A percentile compares a stretch with the other conserved stretches of the same genome.
Conservation (phyloP, 2,113 vertebrate species). For the Notechis scutatus region DNA sequence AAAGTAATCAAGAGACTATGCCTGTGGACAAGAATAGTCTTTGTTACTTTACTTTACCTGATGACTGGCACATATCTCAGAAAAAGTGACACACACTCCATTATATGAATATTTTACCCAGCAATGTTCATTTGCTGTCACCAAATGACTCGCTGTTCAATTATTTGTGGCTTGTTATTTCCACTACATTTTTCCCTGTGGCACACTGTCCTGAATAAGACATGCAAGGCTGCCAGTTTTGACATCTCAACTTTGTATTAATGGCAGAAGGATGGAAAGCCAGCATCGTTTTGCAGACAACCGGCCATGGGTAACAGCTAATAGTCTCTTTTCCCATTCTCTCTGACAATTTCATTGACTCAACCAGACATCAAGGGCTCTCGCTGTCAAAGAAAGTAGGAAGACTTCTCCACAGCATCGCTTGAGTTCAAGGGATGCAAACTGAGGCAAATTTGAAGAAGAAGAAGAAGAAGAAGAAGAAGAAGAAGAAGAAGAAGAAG, state of each 20-base stretch:
- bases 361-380: constrained; percentile 11
- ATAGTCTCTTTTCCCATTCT: neutral
- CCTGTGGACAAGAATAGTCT: neutral
- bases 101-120: neutral
- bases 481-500: too few relatives aligned
- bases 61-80: neutral
- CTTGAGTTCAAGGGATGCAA: neutral
- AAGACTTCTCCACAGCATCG: neutral
- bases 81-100: neutral
- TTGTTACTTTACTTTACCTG: neutral
- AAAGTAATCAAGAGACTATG: neutral
- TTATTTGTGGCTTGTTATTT: constrained; percentile 46
- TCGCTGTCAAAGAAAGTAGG: constrained; percentile 4
- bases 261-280: constrained; percentile 23
- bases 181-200: constrained; percentile 33
- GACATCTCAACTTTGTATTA: constrained; percentile 35
- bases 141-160: neutral
- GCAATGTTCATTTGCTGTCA: constrained; percentile 1
- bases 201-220: constrained; percentile 34
- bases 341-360: constrained; percentile 7
- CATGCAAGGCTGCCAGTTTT: constrained; percentile 38
- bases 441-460: neutral
- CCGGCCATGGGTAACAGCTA: neutral
- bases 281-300: constrained; percentile 22
- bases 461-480: too few relatives aligned